Conservation (phyloP, 2,113 vertebrate species). For the Empidonax alnorum region DNA sequence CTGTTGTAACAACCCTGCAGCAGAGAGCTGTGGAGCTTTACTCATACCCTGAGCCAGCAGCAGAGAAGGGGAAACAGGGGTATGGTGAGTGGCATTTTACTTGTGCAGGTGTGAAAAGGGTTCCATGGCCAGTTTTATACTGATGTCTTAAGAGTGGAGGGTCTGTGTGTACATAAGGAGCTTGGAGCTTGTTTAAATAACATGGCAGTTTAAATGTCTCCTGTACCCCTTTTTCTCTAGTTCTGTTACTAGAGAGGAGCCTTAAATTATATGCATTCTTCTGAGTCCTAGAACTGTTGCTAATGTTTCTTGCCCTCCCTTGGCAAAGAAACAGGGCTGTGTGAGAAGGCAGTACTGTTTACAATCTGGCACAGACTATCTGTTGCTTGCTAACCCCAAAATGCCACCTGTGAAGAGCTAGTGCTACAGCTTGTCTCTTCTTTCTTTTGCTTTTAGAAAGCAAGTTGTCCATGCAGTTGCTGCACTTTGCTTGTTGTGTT, state of each 20-base stretch:
- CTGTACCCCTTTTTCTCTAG: background rate
- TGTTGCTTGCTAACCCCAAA: background rate
- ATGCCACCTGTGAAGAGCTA: background rate
- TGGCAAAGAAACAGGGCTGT: background rate
- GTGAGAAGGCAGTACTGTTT: background rate
- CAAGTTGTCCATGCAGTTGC: background rate
- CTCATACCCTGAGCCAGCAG: background rate
- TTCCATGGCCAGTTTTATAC: background rate
- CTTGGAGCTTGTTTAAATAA: background rate
- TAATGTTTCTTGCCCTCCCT: background rate
- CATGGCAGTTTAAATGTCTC: background rate
- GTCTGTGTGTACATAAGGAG: background rate
- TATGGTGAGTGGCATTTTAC: background rate
- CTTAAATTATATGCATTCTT: background rate
- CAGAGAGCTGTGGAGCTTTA: background rate
- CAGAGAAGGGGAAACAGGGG: background rate
- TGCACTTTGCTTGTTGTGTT: background rate
- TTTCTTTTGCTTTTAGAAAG: background rate
- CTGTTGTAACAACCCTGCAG: background rate
- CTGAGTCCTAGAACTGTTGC: background rate
- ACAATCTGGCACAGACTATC: fast-evolving
- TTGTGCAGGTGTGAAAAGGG: background rate
- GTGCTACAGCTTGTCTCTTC: background rate
- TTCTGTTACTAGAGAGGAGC: background rate
- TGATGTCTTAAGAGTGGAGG: background rate